Evolutionary conservation across 2,888 invertebrate genomes (phyloP).

Genomic region (Nycteola revayana): DNA sequence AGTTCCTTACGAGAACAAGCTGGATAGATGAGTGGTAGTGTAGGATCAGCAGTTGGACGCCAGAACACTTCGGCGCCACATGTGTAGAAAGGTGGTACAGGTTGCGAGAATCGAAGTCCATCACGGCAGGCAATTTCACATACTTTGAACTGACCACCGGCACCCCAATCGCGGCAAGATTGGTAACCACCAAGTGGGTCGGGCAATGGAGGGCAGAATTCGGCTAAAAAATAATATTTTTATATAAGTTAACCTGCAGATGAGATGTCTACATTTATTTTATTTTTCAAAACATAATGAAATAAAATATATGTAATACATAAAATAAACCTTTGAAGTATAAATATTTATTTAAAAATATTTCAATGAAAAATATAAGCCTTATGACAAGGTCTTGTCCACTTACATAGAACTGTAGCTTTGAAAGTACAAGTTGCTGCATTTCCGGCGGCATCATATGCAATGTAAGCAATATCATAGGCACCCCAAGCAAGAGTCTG

Average conservation of each 20-base stretch:
- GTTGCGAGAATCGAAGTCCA: conserved; percentile 94
- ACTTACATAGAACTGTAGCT: conserved; percentile 93
- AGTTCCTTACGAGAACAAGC: conserved; percentile 91
- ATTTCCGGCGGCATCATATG: conserved; percentile 95
- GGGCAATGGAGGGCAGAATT: conserved; percentile 93
- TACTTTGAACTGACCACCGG: conserved; percentile 96
- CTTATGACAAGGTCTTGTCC: neutral
- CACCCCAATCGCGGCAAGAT: conserved; percentile 97
- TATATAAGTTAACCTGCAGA: neutral
- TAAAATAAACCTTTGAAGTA: too few species aligned
- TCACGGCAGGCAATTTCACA: conserved; percentile 94
- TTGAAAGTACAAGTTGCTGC: conserved; percentile 95
- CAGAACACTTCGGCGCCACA: conserved; percentile 99
- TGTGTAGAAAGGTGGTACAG: conserved; percentile 97
- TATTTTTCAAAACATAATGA: too few species aligned
- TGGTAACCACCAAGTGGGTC: conserved; percentile 96
- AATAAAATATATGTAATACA: too few species aligned
- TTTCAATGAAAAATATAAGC: too few species aligned
- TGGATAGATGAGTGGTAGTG: conserved; percentile 92
- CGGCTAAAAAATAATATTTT: conserved; percentile 80
- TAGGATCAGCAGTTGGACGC: conserved; percentile 93
- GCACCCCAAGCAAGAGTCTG: conserved; percentile 94
- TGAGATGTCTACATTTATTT: too few species aligned
- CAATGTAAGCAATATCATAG: conserved; percentile 97
- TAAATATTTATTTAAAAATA: too few species aligned